A percentile compares a stretch with the other conserved stretches of the same genome.
Evolutionary conservation across 1,140 invertebrate genomes (phyloP).

Genomic region (Drosophila obscura): DNA sequence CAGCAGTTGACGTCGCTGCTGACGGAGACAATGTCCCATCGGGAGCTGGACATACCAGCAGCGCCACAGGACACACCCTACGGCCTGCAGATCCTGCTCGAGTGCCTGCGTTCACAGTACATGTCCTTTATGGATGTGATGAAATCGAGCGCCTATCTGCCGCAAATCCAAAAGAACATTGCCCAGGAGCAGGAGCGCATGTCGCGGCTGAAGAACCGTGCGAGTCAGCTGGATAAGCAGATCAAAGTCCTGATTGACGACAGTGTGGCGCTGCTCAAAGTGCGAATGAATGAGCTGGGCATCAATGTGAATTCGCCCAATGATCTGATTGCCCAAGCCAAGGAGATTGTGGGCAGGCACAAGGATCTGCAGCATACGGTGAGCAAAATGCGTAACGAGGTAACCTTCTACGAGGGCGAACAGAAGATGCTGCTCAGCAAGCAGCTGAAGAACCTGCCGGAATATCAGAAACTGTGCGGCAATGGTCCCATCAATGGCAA

Average conservation of each 20-base stretch:
- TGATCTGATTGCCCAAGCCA: conserved; percentile 94
- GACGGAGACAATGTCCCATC: conserved; percentile 88
- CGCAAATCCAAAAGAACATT: conserved; percentile 90
- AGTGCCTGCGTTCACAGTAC: conserved; percentile 93
- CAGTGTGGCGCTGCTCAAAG: conserved; percentile 94
- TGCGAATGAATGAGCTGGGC: conserved; percentile 95
- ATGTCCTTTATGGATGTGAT: conserved; percentile 92
- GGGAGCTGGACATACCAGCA: conserved; percentile 91
- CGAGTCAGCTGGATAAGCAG: conserved; percentile 94
- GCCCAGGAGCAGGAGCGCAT: conserved; percentile 93
- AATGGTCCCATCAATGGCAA: conserved; percentile 56
- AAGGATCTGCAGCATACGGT: conserved; percentile 95
- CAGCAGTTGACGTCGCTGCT: conserved; percentile 93
- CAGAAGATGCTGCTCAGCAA: conserved; percentile 88
- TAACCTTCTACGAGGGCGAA: conserved; percentile 87
- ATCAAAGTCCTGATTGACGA: conserved; percentile 95
- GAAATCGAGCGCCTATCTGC: conserved; percentile 90
- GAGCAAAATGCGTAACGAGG: conserved; percentile 92
- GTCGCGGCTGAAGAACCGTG: conserved; percentile 90
- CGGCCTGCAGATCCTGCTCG: conserved; percentile 92
- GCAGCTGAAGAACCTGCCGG: conserved; percentile 84
- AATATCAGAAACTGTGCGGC: conserved; percentile 85
- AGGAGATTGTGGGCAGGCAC: conserved; percentile 95
- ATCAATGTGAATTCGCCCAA: conserved; percentile 93
- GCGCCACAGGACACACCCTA: conserved; percentile 92